A percentile compares a stretch with the other conserved stretches of the same genome.
Conservation (phyloP, 2,797 vertebrate species). For the Sebastiscus albofasciatus region DNA sequence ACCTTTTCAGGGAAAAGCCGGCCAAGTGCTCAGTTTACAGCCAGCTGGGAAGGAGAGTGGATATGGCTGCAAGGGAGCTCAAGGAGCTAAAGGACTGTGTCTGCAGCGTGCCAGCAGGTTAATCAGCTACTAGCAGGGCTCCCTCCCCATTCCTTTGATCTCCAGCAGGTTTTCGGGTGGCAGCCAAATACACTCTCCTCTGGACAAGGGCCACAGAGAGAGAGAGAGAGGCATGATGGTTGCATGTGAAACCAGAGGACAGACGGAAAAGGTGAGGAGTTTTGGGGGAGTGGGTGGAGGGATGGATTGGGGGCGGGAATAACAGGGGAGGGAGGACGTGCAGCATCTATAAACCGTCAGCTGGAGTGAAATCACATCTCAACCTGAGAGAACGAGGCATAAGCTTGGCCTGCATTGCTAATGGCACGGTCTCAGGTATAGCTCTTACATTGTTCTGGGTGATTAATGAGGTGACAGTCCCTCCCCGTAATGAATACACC, state of each 20-base stretch:
- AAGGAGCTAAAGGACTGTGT: constrained; percentile 59
- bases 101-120: constrained; percentile 70
- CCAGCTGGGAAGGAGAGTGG: constrained; percentile 54
- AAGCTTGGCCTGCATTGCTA: constrained; percentile 22
- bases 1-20: constrained; percentile 17
- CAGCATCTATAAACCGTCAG: background rate
- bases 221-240: constrained; percentile 32
- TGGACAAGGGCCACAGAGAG: constrained; percentile 60
- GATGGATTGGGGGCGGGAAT: background rate
- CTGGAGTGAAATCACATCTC: background rate
- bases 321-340: background rate
- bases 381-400: background rate
- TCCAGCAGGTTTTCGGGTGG: constrained; percentile 52
- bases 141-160: constrained; percentile 74
- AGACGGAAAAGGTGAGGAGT: background rate
- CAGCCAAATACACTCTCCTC: constrained; percentile 63
- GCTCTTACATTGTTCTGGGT: constrained; percentile 64
- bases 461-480: constrained; percentile 78
- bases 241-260: constrained; percentile 41
- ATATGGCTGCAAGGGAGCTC: constrained; percentile 50
- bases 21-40: constrained; percentile 46
- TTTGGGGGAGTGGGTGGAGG: background rate
- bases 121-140: constrained; percentile 74
- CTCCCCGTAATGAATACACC: constrained; percentile 74
- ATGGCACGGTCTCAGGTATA: constrained; percentile 56